phyloP scores from a whole-genome alignment of 92 coral and sea anemone genomes.

The Bergia sp. region DNA sequence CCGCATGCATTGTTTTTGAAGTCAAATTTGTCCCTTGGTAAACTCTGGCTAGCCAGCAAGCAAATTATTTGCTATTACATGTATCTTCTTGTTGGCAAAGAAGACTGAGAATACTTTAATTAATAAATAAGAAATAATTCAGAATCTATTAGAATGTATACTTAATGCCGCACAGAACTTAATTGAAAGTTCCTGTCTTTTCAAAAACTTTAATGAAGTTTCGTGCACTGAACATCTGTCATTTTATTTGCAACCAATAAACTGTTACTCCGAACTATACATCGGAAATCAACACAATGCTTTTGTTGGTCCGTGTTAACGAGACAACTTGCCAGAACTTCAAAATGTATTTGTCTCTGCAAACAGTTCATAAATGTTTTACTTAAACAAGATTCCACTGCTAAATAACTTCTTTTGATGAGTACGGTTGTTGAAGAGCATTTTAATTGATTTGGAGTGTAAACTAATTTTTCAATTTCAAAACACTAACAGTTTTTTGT shows the following conservation, averaged over 20 bases:
- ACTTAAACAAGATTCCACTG: neutral
- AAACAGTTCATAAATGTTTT: neutral
- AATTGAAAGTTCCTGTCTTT: slow-evolving; percentile 43
- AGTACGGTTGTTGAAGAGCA: neutral
- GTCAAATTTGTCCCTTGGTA: too few relatives aligned
- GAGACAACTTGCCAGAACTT: neutral
- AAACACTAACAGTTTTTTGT: neutral
- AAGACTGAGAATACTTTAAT: neutral
- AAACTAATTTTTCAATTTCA: neutral
- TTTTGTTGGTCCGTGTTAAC: neutral
- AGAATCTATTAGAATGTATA: neutral
- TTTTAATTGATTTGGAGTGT: neutral
- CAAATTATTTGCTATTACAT: neutral
- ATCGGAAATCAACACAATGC: slow-evolving; percentile 18
- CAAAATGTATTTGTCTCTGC: slow-evolving; percentile 1
- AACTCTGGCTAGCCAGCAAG: neutral
- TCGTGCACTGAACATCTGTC: slow-evolving; percentile 39
- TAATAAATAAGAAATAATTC: neutral
- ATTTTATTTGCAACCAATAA: slow-evolving; percentile 23
- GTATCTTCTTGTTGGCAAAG: neutral
- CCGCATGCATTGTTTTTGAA: neutral
- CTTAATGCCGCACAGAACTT: neutral
- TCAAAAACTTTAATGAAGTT: slow-evolving; percentile 42
- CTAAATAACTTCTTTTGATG: slow-evolving; percentile 1
- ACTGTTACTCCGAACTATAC: neutral